Percentiles rank a stretch among this genome's conserved stretches.
Evolutionary conservation across 1,140 invertebrate genomes (phyloP).

Genomic region (Temnothorax nylanderi): DNA sequence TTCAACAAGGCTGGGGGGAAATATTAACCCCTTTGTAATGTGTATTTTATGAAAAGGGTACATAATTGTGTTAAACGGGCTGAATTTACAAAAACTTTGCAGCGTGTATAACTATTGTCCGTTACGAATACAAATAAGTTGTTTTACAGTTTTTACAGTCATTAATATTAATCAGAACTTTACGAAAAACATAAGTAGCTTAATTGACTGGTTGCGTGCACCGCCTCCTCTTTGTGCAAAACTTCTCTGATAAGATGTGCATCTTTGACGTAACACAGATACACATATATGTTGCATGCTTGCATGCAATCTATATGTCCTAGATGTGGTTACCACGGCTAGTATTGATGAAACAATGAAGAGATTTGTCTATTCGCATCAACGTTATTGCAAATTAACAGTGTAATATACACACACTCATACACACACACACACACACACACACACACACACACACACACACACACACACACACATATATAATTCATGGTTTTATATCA

Average conservation of each 20-base stretch:
- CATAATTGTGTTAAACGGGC: not conserved
- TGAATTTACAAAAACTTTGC: not conserved
- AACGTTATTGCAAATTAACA: conserved; percentile 15
- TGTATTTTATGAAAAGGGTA: not conserved
- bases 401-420: not conserved
- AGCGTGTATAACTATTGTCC: not conserved
- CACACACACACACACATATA: not conserved
- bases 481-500: not conserved
- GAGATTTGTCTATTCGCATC: conserved; percentile 46
- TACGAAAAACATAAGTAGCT: not conserved
- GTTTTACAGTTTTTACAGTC: not conserved
- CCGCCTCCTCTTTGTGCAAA: not conserved
- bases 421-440: not conserved
- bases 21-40: not conserved
- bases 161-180: not conserved
- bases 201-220: not conserved
- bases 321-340: conserved; percentile 68
- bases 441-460: not conserved
- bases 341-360: conserved; percentile 70
- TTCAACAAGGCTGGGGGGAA: not conserved
- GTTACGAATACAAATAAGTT: not conserved
- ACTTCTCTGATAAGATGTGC: not conserved
- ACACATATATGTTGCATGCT: not conserved
- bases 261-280: conserved; percentile 14
- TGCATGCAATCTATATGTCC: conserved; percentile 40